Evolutionary conservation across 2,888 invertebrate species (phyloP), one percentile per base, ranked within the genome.

Genomic region (Crossocerus cetratus): DNA sequence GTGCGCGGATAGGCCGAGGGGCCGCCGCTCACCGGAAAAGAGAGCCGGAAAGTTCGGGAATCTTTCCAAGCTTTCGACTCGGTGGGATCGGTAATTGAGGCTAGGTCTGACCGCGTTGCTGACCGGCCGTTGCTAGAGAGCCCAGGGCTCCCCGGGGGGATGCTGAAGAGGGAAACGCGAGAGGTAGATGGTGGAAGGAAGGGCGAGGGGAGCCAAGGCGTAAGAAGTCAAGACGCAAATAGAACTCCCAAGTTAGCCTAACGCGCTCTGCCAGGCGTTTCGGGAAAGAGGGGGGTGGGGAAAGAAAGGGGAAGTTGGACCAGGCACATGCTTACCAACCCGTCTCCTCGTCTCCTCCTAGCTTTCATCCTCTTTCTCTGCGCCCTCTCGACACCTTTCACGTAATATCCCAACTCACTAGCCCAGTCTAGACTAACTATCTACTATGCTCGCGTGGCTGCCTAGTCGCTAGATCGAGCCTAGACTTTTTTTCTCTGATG

Each of bases 171-270:
- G 78, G 72, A 55, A 74, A 75, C 70, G 73, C 66, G 67, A 32
- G 75, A 55, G 70, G 65, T 74, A 61, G 64, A 55, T 45, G 60
- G 21, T 61, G 62, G 59, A 65, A 74, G 67, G 67, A 13, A 54
- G 55, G 64, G 60, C 56, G 54, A 62, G 68, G 62, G 74, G 73
- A 69, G 83, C 80, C 80, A 78, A 85, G 86, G 87, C 86, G 84
- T 85, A 87, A 86, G 86, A 87, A 88, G 86, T 88, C 86, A 85
- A 87, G 90, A 89, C 90, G 87, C 83, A 90, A 90, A 90, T 90
- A 90, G 90, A 88, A 86, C 86, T 86, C 90, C 89, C 87, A 90
- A 90, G 81, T 90, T 90, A 90, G 90, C 88, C 90, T 89, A 90
- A 90, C 88, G 84, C 84, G 84, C 82, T 84, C 21, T 85, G 84